Percentiles rank a stretch among this genome's conserved stretches.
phyloP scores from a whole-genome alignment of 2,888 invertebrate genomes.

The Euproctis similis region DNA sequence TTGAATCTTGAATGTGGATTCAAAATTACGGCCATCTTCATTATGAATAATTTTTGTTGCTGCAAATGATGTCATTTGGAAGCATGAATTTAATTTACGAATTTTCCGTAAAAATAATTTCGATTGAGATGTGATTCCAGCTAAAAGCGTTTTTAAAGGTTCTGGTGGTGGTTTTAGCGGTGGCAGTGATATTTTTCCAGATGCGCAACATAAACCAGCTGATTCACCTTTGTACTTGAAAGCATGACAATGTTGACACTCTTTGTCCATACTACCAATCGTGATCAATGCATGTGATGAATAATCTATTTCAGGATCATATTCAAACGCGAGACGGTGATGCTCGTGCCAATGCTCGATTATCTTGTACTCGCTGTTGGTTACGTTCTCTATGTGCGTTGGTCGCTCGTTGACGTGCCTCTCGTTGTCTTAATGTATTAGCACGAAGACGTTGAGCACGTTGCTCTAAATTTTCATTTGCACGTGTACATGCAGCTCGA shows the following conservation, averaged over 20 bases:
- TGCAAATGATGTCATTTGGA: constrained; percentile 9
- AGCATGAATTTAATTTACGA: constrained; percentile 4
- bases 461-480: constrained; percentile 1
- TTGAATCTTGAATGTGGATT: constrained; percentile 7
- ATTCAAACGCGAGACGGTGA: constrained; percentile 23
- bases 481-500: neutral
- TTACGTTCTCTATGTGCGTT: no score
- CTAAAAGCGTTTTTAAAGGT: constrained; percentile 2
- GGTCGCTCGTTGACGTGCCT: neutral
- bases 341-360: constrained; percentile 16
- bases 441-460: neutral
- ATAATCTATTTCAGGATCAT: constrained; percentile 22
- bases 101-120: constrained; percentile 1
- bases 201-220: constrained; percentile 3
- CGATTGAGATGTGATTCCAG: constrained; percentile 2
- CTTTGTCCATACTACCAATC: constrained; percentile 13
- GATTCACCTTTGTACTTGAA: constrained; percentile 3
- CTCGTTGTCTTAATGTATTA: neutral
- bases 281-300: constrained; percentile 18
- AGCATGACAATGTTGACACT: constrained; percentile 4
- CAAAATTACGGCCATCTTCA: constrained; percentile 1
- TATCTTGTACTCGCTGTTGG: no score
- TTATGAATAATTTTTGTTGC: constrained; percentile 5
- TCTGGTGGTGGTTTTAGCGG: neutral
- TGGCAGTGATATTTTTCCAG: constrained; percentile 2